Conservation (phyloP, 1,140 invertebrate genomes). For the Drosophila nebulosa region DNA sequence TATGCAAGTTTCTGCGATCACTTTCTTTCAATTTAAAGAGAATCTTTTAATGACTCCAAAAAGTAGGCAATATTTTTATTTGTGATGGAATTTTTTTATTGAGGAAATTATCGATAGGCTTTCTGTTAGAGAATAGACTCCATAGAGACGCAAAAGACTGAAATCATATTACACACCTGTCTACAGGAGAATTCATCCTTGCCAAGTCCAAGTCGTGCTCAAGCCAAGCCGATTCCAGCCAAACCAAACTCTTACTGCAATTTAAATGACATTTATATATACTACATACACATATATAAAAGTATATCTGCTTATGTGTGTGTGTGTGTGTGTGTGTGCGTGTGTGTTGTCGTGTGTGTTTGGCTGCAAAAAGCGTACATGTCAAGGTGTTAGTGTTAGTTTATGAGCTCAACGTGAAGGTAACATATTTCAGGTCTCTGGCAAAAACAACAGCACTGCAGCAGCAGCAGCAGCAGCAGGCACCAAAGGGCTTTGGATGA, state of each 20-base stretch:
- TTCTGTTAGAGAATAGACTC: conserved; percentile 8
- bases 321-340: conserved; percentile 7
- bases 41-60: not conserved
- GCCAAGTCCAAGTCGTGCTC: conserved; percentile 53
- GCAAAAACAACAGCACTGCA: conserved; percentile 42
- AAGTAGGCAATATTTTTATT: not conserved
- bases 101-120: not conserved
- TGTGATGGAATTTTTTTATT: not conserved
- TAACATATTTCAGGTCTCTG: conserved; percentile 74
- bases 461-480: no score
- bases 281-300: no score
- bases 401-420: conserved; percentile 78
- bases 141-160: conserved; percentile 2
- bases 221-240: conserved; percentile 43
- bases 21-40: not conserved
- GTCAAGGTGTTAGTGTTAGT: conserved; percentile 79
- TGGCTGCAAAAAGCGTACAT: conserved; percentile 71
- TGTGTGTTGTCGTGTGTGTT: conserved; percentile 37
- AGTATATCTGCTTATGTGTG: not conserved
- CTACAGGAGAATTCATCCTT: conserved; percentile 55
- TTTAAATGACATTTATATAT: conserved; percentile 72
- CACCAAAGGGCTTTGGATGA: not conserved
- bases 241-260: conserved; percentile 72
- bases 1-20: no score
- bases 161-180: conserved; percentile 12